Base-by-base conservation (phyloP, 1,140 invertebrate species). In the Meloidogyne floridensis region DNA sequence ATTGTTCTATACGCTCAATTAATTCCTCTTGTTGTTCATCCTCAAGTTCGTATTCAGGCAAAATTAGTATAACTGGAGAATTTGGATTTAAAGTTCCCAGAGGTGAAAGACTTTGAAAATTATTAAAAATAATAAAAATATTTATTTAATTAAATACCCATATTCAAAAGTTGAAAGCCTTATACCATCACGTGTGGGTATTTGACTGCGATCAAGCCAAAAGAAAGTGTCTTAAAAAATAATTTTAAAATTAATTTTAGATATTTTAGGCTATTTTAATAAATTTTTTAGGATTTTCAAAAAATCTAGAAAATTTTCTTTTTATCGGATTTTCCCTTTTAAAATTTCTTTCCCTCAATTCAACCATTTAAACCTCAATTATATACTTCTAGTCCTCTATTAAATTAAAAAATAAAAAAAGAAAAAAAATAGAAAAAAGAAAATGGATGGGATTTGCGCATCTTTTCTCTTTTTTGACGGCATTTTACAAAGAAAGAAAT, bases 101-200 rank as follows among this genome's bases (percentile, higher is more conserved):
- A 2, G 88, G 88, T 11, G 88, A 86, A 75, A 87, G 78, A 47
- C 88, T 87, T 78, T 80, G 84, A 86, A 51, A 69, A 15, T 18
- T 65, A 11, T 77, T 6, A 11, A 3, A n/a, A 56, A 42, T 8
- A 82, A 51, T 20, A 9, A n/a, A 56, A 42, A 15, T 83, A 51
- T 11, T 82, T 3, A 20, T 42, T 54, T 1, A 65, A 77, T 32
- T 71, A 59, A 77, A n/a, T 18, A 18, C 87, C 87, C 89, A 78
- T 81, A 90, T 83, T 90, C 89, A 74, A 77, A 88, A n/a, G 87
- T 87, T n/a, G 87, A 83, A n/a, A 90, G 69, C 59, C 89, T 86
- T 4, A 89, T 32, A 75, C 89, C 88, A 71, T 89, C 84, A 42
- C 81, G 83, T 42, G 88, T 87, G 8, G 89, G 88, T 42, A 80